These are phyloP conservation scores for Dicroscelio sp. DNA, from an alignment of 2,888 invertebrate species.

Conservation along the genomic window DNA sequence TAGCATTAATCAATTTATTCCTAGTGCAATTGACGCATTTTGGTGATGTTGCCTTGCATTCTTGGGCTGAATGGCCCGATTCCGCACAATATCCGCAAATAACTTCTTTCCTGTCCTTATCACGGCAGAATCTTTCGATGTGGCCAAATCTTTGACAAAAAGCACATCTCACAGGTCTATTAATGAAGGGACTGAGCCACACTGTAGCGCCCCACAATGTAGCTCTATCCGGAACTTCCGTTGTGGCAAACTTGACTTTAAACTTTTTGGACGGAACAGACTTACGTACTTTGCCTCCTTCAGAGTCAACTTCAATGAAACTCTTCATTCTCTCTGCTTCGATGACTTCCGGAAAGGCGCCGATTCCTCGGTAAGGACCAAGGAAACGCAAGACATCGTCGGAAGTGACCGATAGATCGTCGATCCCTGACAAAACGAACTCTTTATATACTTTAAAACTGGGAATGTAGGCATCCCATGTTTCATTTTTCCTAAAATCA, in stretches of 20 bases:
- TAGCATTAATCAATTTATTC: background rate
- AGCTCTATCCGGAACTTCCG: conserved; percentile 10
- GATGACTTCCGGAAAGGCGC: background rate
- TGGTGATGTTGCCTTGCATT: background rate
- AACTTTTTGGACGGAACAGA: background rate
- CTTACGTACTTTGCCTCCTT: background rate
- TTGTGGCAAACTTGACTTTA: conserved; percentile 5
- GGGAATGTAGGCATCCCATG: background rate
- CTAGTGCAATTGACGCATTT: background rate
- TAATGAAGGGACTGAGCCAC: background rate
- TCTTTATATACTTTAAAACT: background rate
- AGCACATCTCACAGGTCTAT: background rate
- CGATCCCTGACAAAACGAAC: background rate
- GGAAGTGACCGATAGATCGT: background rate
- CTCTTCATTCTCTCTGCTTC: background rate
- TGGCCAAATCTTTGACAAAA: conserved; percentile 32
- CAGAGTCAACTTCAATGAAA: background rate
- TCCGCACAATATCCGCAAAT: background rate
- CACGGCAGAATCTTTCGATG: background rate
- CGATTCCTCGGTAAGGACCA: background rate
- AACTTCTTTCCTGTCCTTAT: background rate
- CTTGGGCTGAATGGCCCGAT: background rate
- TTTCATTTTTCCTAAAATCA: background rate
- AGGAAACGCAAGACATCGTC: background rate
- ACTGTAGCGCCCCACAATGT: background rate